Evolutionary conservation across 2,113 vertebrate genomes (phyloP), one percentile per base, ranked within the genome.

Genomic region (Menidia beryllina): DNA sequence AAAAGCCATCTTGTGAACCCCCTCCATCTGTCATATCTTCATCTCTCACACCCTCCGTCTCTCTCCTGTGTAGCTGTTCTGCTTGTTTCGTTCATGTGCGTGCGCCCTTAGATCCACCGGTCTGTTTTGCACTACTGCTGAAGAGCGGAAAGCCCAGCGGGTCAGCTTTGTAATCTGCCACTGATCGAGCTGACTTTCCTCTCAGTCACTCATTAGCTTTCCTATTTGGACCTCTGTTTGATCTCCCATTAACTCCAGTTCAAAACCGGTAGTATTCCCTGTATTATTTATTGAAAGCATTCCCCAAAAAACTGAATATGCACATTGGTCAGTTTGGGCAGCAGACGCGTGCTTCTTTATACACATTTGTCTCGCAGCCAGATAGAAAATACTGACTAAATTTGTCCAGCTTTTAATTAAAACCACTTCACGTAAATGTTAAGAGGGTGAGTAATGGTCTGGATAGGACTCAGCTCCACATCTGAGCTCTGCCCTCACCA

Each of bases 31-130:
- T 68, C 57, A n/a, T n/a, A n/a, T n/a, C 43, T 70, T 86, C 21
- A 21, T 34, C 2, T 19, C 62, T 55, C 48, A 59, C 84, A 83
- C 81, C 64, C 63, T 79, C 89, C 89, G 75, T 66, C 87, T 84
- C 84, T 79, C 70, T 66, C 62, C 49, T 79, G 50, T 57, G 69
- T 56, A 5, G 7, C 49, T 53, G 55, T 53, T 51, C 17, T 60
- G 52, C 13, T 65, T 58, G 69, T 61, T 50, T 43, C 60, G 47
- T 81, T 66, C 53, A 62, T 82, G 63, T 68, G 61, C 21, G 64
- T 69, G 59, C 57, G 36, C 12, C 45, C 53, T 38, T 60, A 19
- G 63, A 76, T 59, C 1, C 48, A 54, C 49, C 4, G 47, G 75
- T 75, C 70, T 73, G 75, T 80, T 73, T 81, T 81, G 73, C 80